Conservation (phyloP, 2,113 vertebrate species). For the Aleadryas rufinucha region DNA sequence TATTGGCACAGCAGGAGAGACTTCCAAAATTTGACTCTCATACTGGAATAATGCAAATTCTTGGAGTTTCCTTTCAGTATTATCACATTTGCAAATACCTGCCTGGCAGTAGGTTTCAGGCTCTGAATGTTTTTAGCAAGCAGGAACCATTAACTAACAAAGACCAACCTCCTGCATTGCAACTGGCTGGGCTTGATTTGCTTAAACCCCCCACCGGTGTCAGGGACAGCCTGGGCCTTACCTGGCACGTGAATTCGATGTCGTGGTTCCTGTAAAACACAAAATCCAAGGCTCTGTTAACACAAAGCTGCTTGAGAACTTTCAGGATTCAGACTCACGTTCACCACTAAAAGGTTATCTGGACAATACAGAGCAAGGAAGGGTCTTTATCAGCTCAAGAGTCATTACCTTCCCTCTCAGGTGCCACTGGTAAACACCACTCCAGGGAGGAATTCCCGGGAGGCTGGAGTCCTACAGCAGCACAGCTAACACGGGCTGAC, state of each 20-base stretch:
- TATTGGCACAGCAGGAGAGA: neutral
- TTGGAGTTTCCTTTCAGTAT: neutral
- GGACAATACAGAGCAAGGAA: neutral
- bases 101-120: neutral
- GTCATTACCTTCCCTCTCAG: neutral
- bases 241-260: conserved; percentile 51
- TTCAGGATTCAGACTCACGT: neutral
- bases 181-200: neutral
- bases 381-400: neutral
- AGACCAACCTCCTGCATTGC: neutral
- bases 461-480: neutral
- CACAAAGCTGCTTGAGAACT: neutral
- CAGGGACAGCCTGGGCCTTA: conserved; percentile 21
- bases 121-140: neutral
- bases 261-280: conserved; percentile 66
- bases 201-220: neutral
- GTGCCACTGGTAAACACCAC: too few species aligned
- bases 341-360: neutral
- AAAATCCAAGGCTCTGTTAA: neutral
- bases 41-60: neutral
- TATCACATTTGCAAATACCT: neutral
- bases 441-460: fast-evolving
- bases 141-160: neutral
- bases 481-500: neutral
- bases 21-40: neutral